A percentile compares a stretch with the other conserved stretches of the same genome.
phyloP scores from a whole-genome alignment of 2,113 vertebrate genomes.

The Cyphomyrus plagiostoma region DNA sequence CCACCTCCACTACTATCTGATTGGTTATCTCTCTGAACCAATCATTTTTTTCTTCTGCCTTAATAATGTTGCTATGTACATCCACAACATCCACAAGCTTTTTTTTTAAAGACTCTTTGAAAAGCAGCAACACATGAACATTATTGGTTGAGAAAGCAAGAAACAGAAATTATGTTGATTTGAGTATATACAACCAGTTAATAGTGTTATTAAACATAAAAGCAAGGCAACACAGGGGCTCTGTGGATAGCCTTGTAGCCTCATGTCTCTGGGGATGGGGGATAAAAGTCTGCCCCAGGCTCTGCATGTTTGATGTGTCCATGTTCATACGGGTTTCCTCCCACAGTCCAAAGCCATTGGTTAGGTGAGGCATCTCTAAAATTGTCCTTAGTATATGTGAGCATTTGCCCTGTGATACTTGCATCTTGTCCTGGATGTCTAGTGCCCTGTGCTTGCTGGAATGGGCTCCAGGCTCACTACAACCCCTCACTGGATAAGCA shows the following conservation, averaged over 20 bases:
- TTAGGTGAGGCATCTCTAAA: neutral
- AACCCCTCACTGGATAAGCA: neutral
- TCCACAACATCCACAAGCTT: neutral
- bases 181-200: neutral
- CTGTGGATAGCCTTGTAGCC: neutral
- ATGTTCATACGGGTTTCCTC: neutral
- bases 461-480: neutral
- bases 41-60: too few species aligned
- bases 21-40: too few species aligned
- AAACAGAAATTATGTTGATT: neutral
- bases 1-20: too few species aligned
- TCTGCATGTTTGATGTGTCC: neutral
- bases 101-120: neutral
- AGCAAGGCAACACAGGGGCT: neutral
- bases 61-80: too few species aligned
- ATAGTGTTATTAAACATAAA: neutral
- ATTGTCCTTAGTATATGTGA: neutral
- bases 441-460: neutral
- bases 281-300: neutral
- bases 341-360: neutral
- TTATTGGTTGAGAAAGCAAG: neutral
- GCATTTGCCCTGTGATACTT: neutral
- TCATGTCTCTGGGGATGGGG: neutral
- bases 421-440: neutral
- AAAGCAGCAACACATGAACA: neutral